These are phyloP conservation scores for Cryptoprocta ferox DNA, from an alignment of 2,797 vertebrate species.

Conservation along the genomic window DNA sequence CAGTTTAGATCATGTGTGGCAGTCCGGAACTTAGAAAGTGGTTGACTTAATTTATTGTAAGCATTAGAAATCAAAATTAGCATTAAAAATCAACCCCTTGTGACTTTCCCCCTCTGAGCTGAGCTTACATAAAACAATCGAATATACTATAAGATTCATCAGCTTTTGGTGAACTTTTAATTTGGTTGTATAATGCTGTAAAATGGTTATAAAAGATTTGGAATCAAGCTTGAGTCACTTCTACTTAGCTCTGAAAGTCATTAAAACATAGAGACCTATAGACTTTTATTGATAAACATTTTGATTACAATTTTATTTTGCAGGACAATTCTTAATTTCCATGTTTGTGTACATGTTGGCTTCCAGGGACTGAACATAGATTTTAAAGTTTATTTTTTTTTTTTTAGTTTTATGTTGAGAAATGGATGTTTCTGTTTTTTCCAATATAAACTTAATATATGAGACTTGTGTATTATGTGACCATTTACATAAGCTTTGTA, in stretches of 20 bases:
- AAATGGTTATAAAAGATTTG: conserved; percentile 54
- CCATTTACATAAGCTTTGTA: neutral
- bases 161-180: conserved; percentile 58
- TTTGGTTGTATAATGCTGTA: neutral
- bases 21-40: conserved; percentile 70
- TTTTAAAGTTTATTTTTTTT: conserved; percentile 8
- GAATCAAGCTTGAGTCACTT: conserved; percentile 41
- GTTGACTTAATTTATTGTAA: conserved; percentile 75
- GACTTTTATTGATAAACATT: conserved; percentile 13
- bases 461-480: neutral
- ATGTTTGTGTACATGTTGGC: neutral
- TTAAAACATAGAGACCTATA: neutral
- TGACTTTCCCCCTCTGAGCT: conserved; percentile 28
- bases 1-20: conserved; percentile 71
- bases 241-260: conserved; percentile 56
- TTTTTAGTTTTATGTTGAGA: neutral
- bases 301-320: conserved; percentile 38
- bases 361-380: neutral
- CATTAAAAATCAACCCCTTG: conserved; percentile 70
- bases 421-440: neutral
- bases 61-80: conserved; percentile 80
- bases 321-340: neutral
- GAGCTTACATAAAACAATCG: neutral
- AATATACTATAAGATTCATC: conserved; percentile 15
- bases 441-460: neutral